Percentiles rank a stretch among this genome's conserved stretches.
phyloP scores from a whole-genome alignment of 2,797 vertebrate genomes.

The Philypnodon macrostomus region DNA sequence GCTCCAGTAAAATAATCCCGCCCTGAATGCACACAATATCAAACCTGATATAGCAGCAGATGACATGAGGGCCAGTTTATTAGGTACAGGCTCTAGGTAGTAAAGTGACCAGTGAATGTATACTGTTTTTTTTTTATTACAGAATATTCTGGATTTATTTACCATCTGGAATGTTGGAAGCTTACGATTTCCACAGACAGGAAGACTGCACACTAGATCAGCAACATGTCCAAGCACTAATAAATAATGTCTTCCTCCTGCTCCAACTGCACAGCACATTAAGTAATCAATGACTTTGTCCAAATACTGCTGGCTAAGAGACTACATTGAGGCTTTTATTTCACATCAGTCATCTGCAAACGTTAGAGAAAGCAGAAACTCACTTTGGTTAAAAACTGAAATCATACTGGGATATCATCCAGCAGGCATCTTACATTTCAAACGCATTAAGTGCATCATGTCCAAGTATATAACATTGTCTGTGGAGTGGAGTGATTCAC shows the following conservation, averaged over 20 bases:
- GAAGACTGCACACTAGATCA: not conserved
- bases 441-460: not conserved
- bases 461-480: too few species aligned
- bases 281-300: slow-evolving; percentile 26
- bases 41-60: too few species aligned
- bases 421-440: not conserved
- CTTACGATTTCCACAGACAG: too few species aligned
- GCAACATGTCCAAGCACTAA: slow-evolving; percentile 6
- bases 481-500: not conserved
- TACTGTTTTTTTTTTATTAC: too few species aligned
- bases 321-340: slow-evolving; percentile 14
- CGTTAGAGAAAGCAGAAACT: slow-evolving; percentile 16
- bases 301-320: slow-evolving; percentile 1
- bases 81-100: too few species aligned
- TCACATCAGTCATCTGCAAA: slow-evolving; percentile 10
- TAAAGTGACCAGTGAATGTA: too few species aligned
- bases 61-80: too few species aligned
- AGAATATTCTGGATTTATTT: too few species aligned
- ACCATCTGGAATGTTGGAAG: too few species aligned
- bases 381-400: not conserved
- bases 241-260: not conserved
- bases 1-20: too few species aligned
- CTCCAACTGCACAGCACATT: not conserved
- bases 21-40: too few species aligned
- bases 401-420: not conserved